Percentiles rank a stretch among this genome's conserved stretches.
These are phyloP conservation scores for Thunnus maccoyii DNA, from an alignment of 2,113 vertebrate genomes.

Conservation along the genomic window DNA sequence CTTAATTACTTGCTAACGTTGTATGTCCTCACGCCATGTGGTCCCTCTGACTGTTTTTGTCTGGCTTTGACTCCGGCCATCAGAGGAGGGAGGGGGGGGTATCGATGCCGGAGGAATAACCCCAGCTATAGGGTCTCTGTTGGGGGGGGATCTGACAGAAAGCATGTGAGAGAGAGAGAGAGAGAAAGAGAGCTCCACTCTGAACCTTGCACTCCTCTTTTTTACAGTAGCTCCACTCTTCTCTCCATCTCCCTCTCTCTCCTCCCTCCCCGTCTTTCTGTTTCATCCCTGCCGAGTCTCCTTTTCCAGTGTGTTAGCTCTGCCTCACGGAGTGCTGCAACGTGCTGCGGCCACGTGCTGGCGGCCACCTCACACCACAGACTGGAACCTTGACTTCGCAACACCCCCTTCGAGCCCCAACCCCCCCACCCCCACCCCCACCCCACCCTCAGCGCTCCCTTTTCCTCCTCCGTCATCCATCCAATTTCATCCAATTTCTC, in stretches of 20 bases:
- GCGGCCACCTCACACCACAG: slow-evolving; percentile 44
- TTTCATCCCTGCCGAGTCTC: slow-evolving; percentile 22
- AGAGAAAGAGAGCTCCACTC: slow-evolving; percentile 21
- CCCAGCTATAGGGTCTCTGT: slow-evolving; percentile 29
- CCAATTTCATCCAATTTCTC: neutral
- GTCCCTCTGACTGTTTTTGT: slow-evolving; percentile 34
- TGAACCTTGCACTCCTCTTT: slow-evolving; percentile 19
- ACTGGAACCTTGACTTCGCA: slow-evolving; percentile 68
- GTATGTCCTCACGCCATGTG: slow-evolving; percentile 68
- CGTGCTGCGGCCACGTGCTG: slow-evolving; percentile 63
- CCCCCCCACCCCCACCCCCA: neutral
- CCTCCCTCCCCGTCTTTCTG: neutral
- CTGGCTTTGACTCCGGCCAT: slow-evolving; percentile 13
- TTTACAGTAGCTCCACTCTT: slow-evolving; percentile 40
- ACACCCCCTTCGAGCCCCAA: neutral
- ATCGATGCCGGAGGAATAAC: slow-evolving; percentile 23
- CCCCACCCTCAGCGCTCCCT: neutral
- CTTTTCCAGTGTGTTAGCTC: slow-evolving; percentile 40
- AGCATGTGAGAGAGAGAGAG: neutral
- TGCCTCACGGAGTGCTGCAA: slow-evolving; percentile 48
- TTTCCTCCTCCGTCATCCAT: slow-evolving; percentile 1
- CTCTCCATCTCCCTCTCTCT: neutral
- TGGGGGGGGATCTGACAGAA: slow-evolving; percentile 20
- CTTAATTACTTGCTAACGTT: slow-evolving; percentile 70
- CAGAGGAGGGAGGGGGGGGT: slow-evolving; percentile 23